Evolutionary conservation across 2,888 invertebrate species (phyloP).

Genomic region (Drosophila melanosoma): DNA sequence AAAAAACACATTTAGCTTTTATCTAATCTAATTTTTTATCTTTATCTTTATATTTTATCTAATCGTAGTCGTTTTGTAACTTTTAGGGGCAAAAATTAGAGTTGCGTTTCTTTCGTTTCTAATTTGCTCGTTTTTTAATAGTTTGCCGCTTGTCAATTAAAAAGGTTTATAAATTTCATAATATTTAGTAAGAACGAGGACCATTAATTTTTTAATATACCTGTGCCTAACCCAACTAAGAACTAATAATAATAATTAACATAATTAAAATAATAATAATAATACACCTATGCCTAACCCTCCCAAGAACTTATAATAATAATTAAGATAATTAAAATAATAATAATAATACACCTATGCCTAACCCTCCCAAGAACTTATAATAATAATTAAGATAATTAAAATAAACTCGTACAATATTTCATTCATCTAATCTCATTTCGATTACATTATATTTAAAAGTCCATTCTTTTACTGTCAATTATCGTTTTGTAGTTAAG

Average conservation of each 20-base stretch:
- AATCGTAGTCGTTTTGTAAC: background rate
- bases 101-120: background rate
- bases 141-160: background rate
- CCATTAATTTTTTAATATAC: rapidly evolving
- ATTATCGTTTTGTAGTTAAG: background rate
- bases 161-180: too few species aligned
- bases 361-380: background rate
- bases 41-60: background rate
- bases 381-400: background rate
- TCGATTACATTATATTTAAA: background rate
- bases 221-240: background rate
- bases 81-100: background rate
- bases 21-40: background rate
- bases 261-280: background rate
- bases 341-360: background rate
- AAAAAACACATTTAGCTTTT: background rate
- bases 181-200: too few species aligned
- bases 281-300: too few species aligned
- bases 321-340: too few species aligned
- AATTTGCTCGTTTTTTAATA: background rate
- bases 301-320: too few species aligned
- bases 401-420: background rate
- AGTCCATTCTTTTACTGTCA: background rate
- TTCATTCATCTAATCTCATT: background rate
- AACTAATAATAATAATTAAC: background rate